These are phyloP conservation scores for Drosophila ogumai DNA, from an alignment of 1,140 invertebrate species.

Conservation along the genomic window DNA sequence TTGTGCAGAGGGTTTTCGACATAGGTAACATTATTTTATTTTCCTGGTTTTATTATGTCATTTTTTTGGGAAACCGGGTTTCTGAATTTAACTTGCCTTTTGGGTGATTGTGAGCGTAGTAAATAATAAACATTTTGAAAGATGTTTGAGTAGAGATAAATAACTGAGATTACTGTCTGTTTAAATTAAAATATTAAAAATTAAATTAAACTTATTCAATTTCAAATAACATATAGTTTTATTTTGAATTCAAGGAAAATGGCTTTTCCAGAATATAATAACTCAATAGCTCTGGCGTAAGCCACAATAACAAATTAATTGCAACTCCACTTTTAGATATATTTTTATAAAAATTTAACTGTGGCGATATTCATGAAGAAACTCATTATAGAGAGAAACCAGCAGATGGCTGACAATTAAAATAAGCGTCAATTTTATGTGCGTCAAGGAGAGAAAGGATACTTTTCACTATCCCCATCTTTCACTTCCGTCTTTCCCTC, in stretches of 20 bases:
- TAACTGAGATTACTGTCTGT: too few species aligned
- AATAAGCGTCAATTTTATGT: slow-evolving; percentile 31
- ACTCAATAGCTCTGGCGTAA: neutral
- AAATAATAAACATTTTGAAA: too few species aligned
- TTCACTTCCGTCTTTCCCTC: neutral
- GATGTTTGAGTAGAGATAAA: too few species aligned
- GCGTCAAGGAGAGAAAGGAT: slow-evolving; percentile 25
- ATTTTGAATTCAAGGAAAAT: neutral
- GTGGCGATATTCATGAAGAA: slow-evolving; percentile 8
- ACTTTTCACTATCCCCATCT: slow-evolving; percentile 28
- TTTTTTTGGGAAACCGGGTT: neutral
- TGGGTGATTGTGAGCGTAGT: too few species aligned
- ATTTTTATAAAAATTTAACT: neutral
- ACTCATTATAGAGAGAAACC: slow-evolving; percentile 46
- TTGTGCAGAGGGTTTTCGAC: slow-evolving; percentile 4
- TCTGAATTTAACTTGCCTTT: too few species aligned
- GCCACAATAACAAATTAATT: neutral
- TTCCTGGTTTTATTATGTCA: slow-evolving; percentile 28
- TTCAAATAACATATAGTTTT: neutral
- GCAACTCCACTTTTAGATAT: neutral
- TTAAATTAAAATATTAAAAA: too few species aligned
- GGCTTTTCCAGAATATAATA: too few species aligned
- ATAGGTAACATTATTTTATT: slow-evolving; percentile 1
- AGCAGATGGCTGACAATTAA: slow-evolving; percentile 40
- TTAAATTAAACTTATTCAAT: too few species aligned